A percentile compares a stretch with the other conserved stretches of the same genome.
Conservation (phyloP, 2,113 vertebrate genomes). For the Cochlearius cochlearius region DNA sequence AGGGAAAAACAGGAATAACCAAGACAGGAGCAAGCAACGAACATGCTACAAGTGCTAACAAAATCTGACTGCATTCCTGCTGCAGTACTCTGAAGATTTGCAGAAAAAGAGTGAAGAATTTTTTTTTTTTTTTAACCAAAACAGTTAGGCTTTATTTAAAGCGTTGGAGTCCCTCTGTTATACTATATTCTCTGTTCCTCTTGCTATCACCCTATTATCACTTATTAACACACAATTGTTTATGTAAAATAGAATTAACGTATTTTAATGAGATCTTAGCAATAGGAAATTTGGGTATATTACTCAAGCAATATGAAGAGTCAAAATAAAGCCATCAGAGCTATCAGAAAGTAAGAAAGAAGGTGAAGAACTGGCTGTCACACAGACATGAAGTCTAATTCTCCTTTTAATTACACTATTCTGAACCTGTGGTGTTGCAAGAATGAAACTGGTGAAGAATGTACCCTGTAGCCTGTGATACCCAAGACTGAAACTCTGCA, state of each 20-base stretch:
- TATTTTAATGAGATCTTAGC: not conserved
- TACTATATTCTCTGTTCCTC: not conserved
- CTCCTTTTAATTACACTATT: not conserved
- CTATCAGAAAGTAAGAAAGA: not conserved
- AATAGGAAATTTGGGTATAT: not conserved
- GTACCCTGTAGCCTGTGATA: not conserved
- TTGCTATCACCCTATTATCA: not conserved
- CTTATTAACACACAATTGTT: not conserved
- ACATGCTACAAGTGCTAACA: not conserved
- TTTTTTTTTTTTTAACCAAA: not conserved
- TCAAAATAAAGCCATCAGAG: not conserved
- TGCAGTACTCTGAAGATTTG: not conserved
- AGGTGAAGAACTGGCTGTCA: not conserved
- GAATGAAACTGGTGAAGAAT: not conserved
- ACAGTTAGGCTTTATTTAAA: not conserved
- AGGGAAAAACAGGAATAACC: not conserved
- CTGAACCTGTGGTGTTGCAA: not conserved
- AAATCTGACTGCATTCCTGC: not conserved
- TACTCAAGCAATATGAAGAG: not conserved
- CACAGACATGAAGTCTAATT: not conserved
- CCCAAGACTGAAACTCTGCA: not conserved
- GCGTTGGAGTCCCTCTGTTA: not conserved
- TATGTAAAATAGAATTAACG: not conserved
- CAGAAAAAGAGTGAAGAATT: not conserved
- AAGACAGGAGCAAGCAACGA: not conserved